phyloP scores from a whole-genome alignment of 2,888 invertebrate species.

The Protula sp. region DNA sequence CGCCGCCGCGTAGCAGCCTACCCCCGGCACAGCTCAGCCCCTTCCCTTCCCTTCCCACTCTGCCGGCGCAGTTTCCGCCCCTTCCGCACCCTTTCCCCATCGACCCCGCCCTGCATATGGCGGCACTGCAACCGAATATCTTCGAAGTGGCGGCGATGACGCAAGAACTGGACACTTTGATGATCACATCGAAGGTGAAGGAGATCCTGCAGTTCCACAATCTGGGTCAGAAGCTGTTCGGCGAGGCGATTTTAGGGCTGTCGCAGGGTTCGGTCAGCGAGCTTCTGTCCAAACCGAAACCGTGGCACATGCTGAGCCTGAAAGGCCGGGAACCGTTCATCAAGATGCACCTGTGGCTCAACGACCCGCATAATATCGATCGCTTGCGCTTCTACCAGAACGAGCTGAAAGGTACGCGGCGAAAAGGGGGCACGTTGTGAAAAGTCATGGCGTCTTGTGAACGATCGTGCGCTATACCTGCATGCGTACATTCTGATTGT shows the following conservation, averaged over 20 bases:
- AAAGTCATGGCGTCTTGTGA: no score
- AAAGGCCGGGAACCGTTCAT: slow-evolving; percentile 77
- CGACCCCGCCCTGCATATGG: slow-evolving; percentile 6
- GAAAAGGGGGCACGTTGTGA: neutral
- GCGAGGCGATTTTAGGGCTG: slow-evolving; percentile 91
- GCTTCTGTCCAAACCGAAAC: slow-evolving; percentile 93
- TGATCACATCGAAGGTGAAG: slow-evolving; percentile 93
- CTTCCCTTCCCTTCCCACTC: slow-evolving; percentile 56
- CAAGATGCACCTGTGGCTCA: slow-evolving; percentile 80
- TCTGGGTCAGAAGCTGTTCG: slow-evolving; percentile 95
- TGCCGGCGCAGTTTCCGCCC: neutral
- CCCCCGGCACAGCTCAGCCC: neutral
- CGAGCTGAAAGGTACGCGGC: slow-evolving; percentile 48
- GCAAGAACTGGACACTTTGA: slow-evolving; percentile 84
- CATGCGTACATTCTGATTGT: no score
- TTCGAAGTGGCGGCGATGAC: slow-evolving; percentile 81
- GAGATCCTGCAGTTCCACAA: slow-evolving; percentile 94
- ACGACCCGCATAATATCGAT: slow-evolving; percentile 87
- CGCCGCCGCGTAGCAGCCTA: neutral
- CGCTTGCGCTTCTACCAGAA: slow-evolving; percentile 65
- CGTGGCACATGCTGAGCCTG: slow-evolving; percentile 98
- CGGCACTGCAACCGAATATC: neutral
- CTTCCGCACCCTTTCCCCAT: slow-evolving; percentile 6
- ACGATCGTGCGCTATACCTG: no score
- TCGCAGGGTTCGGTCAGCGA: slow-evolving; percentile 93